Base-by-base conservation (phyloP, 1,140 invertebrate species). In the Trichomalopsis sarcophagae region DNA sequence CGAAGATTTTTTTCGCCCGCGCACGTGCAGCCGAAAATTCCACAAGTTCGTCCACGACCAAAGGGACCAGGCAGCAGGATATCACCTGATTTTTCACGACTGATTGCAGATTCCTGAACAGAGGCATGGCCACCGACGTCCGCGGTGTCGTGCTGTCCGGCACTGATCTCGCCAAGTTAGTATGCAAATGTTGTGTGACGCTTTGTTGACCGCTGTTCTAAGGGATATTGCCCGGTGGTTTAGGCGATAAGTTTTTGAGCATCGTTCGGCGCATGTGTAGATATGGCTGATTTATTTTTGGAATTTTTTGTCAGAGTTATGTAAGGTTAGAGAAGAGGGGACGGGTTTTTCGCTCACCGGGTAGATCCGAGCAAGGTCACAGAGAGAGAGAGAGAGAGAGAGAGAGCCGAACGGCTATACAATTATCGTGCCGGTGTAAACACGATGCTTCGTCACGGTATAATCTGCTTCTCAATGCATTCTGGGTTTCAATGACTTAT, bases 121-220 rank as follows among this genome's bases (percentile, higher is more conserved):
- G 88, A 87, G 50, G 76, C 85, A 92, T 92, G 90, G 86, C 89
- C 47, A 90, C 86, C 14, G 86, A 90, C 30, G 55, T 83, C 27
- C 89, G 90, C 82, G 91, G 90, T 77, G 77, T 90, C 79, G 86
- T 92, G 17, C 87, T 92, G 2, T 92, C 91, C 10, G 92, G 92
- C 75, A 89, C 88, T 0, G 84, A 91, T 79, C 73, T 92, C 9
- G 88, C 91, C 30, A 91, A 89, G 92, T 92, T 84, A 91, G 89
- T 91, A 82, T 87, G 71, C n/a, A 66, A 17, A 66, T 44, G 40
- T 44, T 44, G 40, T 44, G 40, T 44, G 40, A 36, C 4, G 33
- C 5, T 36, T 36, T 36, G 33, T 27, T 27, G 33, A 36, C 33
- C 33, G 33, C 3, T 36, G 33, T 36, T 36, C 5, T 4, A 4